phyloP scores from a whole-genome alignment of 2,888 invertebrate species.

The Antheraea yamamai region DNA sequence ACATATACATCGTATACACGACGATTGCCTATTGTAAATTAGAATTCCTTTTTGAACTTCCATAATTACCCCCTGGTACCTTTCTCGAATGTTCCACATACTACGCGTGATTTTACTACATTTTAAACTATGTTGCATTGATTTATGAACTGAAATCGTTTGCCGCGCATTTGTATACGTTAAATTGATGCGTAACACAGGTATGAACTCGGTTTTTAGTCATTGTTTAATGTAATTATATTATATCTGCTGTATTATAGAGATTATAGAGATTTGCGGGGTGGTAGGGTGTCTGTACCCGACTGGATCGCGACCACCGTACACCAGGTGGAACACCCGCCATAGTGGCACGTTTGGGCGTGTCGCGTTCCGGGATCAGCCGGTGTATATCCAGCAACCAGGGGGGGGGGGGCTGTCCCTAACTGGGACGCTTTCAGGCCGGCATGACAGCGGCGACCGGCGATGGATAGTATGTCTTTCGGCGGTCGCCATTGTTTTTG shows the following conservation, averaged over 20 bases:
- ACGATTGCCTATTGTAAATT: conserved; percentile 58
- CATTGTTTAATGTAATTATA: background rate
- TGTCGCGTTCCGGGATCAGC: too few relatives aligned
- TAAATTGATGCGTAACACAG: conserved; percentile 41
- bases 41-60: conserved; percentile 68
- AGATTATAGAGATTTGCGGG: too few relatives aligned
- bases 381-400: too few relatives aligned
- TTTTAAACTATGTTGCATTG: conserved; percentile 33
- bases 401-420: too few relatives aligned
- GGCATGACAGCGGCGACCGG: too few relatives aligned
- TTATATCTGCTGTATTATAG: background rate
- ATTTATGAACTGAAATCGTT: conserved; percentile 49
- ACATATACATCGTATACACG: conserved; percentile 35
- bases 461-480: too few relatives aligned
- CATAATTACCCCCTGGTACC: conserved; percentile 56
- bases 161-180: conserved; percentile 39
- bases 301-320: too few relatives aligned
- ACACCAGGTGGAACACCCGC: too few relatives aligned
- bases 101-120: conserved; percentile 33
- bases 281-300: too few relatives aligned
- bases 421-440: too few relatives aligned
- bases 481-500: too few relatives aligned
- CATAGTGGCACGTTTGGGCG: too few relatives aligned
- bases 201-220: background rate
- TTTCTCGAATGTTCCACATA: conserved; percentile 47